A percentile compares a stretch with the other conserved stretches of the same genome.
These are phyloP conservation scores for Salticus scenicus DNA, from an alignment of 2,888 invertebrate genomes.

Conservation along the genomic window DNA sequence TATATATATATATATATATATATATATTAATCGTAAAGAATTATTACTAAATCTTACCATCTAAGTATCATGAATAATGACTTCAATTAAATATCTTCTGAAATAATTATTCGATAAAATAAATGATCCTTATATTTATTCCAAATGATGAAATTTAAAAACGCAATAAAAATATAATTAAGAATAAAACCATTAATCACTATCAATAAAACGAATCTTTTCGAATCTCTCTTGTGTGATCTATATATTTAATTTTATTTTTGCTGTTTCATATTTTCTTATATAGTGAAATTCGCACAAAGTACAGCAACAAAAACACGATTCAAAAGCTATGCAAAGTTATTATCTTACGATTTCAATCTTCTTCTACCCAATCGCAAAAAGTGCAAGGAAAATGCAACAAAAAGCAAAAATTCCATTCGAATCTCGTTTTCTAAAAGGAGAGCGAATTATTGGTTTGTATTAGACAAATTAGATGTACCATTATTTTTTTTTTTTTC, in stretches of 20 bases:
- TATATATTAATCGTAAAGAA: too few species aligned
- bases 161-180: background rate
- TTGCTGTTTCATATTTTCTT: background rate
- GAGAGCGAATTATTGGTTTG: constrained; percentile 13
- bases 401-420: constrained; percentile 12
- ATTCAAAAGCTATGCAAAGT: background rate
- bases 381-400: background rate
- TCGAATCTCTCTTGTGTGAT: background rate
- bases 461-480: constrained; percentile 25
- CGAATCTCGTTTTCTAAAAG: background rate
- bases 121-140: too few species aligned
- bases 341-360: background rate
- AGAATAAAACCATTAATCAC: background rate
- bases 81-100: too few species aligned
- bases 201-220: background rate
- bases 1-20: too few species aligned
- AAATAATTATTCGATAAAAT: too few species aligned
- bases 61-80: too few species aligned
- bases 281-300: background rate
- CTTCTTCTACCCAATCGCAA: background rate
- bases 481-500: background rate
- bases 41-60: too few species aligned
- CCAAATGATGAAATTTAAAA: too few species aligned
- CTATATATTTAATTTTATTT: background rate
- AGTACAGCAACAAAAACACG: background rate